Conservation (phyloP, 2,888 invertebrate genomes). For the Conus canariensis region DNA sequence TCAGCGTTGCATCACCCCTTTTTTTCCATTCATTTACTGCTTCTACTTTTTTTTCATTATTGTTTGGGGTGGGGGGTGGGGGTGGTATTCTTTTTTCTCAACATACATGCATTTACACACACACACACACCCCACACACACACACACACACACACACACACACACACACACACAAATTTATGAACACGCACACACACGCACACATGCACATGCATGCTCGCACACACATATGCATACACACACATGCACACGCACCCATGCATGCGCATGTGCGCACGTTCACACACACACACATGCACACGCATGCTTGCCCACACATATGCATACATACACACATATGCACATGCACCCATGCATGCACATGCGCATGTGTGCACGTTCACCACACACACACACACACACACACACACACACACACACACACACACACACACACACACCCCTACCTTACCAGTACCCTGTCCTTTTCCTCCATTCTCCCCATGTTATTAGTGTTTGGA, state of each 20-base stretch:
- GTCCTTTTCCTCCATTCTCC: too few relatives aligned
- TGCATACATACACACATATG: neutral
- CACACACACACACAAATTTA: slow-evolving; percentile 12
- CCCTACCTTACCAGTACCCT: neutral
- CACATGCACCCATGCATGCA: neutral
- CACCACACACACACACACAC: slow-evolving; percentile 2
- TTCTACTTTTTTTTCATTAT: too few relatives aligned
- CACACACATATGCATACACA: neutral
- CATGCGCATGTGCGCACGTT: neutral
- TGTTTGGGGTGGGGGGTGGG: too few relatives aligned
- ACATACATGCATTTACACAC: too few relatives aligned
- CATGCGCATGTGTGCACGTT: too few relatives aligned
- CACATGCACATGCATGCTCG: neutral
- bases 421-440: slow-evolving; percentile 6
- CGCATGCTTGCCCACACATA: neutral
- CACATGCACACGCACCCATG: neutral
- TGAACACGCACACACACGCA: neutral
- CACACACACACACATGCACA: neutral
- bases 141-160: slow-evolving; percentile 29
- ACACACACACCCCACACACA: too few relatives aligned
- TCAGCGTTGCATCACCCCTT: too few relatives aligned
- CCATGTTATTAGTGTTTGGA: too few relatives aligned
- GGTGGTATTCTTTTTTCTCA: too few relatives aligned
- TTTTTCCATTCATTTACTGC: too few relatives aligned
- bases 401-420: neutral